Base-by-base conservation (phyloP, 2,888 invertebrate genomes). In the Cecidostiba fungosa region DNA sequence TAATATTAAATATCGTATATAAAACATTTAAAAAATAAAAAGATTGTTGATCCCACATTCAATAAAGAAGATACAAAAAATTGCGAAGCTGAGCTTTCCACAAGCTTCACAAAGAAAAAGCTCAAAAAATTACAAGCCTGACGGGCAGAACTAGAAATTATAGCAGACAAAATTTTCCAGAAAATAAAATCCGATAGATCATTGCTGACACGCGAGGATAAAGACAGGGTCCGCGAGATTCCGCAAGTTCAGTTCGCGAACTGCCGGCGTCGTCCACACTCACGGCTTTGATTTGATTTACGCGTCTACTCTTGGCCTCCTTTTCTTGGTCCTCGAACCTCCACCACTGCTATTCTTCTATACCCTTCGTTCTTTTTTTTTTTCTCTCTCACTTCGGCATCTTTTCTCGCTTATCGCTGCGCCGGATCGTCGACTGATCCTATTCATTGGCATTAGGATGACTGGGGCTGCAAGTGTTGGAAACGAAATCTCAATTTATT, bases 231-330 rank as follows among this genome's bases (percentile, higher is more conserved):
- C 54, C n/a, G 50, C n/a, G 54, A 5, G n/a, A 59, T 19, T 59
- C 16, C 50, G 4, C 14, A 19, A 50, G 50, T 16, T 50, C 14
- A 50, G 19, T 50, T 59, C 54, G 54, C 19, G 50, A 50, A 50
- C 16, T 50, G 19, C 16, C 50, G 5, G 50, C 12, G 47, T 16
- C 19, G 50, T 50, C 50, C 50, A 39, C 39, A 12, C 39, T 3
- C 54, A n/a, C 54, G 16, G 26, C 12, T 66, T 66, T 66, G 26
- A 66, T 26, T 66, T 66, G n/a, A 66, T 66, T 66, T 66, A 66
- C 66, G n/a, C 66, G 26, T 3, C 66, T 14, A 16, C 29, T 16
- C 3, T 29, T 66, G 29, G 26, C 29, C n/a, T 66, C 66, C 29
- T 16, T 66, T 29, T 66, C 66, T 29, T 14, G 14, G 10, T 62